Base-by-base conservation (phyloP, 2,888 invertebrate species). In the Octodonta nipae region DNA sequence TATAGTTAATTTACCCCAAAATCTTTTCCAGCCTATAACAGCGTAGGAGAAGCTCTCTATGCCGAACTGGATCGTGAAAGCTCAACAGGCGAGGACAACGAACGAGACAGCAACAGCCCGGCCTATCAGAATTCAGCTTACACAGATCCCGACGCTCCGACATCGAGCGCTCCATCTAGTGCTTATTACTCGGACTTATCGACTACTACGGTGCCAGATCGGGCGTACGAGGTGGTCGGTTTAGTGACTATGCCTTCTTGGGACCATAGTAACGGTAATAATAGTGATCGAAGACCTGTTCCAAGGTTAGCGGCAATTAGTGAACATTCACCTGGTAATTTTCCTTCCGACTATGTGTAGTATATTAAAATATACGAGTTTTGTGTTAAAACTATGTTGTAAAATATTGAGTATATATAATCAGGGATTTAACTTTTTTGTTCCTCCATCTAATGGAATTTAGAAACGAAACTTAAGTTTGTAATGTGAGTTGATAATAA, bases 71-170 rank as follows among this genome's bases (percentile, higher is more conserved):
- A 79, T 55, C 65, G 73, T 28, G 73, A 74, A 13, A 56, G 52
- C 33, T 48, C 49, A 1, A 37, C 43, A 5, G 46, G 39, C 17
- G 42, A 39, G 17, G 43, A 38, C 14, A 47, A 47, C 30, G 36
- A 37, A 12, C 26, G 35, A n/a, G 38, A 40, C 28, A 37, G 38
- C 20, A 63, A 58, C 13, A 66, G 65, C 51, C 76, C 77, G 7
- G 75, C 77, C 32, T 78, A 78, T 53, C 78, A 78, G 52, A 79
- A 78, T 58, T 75, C 77, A 11, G 78, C 73, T 13, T 78, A 76
- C 56, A 63, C 64, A 5, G 69, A 70, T 42, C 67, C 67, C 7
- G 70, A 71, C 32, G 65, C 71, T 14, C 73, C 71, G 26, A 61
- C 64, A 26, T 70, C 71, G 15, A 72, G 71, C 37, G 76, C 77